Evolutionary conservation across 2,113 vertebrate genomes (phyloP), one percentile per base, ranked within the genome.

Genomic region (Phrynosoma platyrhinos): DNA sequence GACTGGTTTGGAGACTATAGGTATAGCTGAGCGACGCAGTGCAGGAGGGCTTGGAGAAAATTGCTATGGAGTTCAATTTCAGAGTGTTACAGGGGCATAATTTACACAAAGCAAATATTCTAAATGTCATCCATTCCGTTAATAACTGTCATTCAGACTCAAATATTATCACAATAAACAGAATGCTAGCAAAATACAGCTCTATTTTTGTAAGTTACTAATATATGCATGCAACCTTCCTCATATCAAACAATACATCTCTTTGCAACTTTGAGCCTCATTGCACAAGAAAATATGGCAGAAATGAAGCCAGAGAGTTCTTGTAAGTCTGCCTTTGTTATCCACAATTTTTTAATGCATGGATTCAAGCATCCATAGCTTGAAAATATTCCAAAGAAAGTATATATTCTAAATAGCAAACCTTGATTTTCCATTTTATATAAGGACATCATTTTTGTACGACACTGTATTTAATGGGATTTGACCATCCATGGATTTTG

Each of bases 11-110:
- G 99, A 99, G 94, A 98, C 98, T 93, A 98, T 96, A 21, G 98
- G 97, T 82, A 97, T 95, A 53, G 95, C 96, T 93, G 98, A 98
- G 90, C 96, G 97, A 90, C 97, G 96, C 87, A 98, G 98, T 88
- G 96, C 97, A 87, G 98, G 98, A 84, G 98, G 98, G 90, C 98
- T 99, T 91, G 98, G 98, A 93, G 98, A 98, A 94, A 99, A 97
- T 95, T 98, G 98, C 98, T 99, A 96, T 82, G 81, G 88, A 80
- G 84, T 96, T 89, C 90, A 95, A 93, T 95, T 93, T 90, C 89
- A 94, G 77, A 97, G 87, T 95, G 84, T 90, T 89, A 94, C 12
- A 82, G 64, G 58, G 58, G 90, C 16, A n/a, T 82, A 68, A 82
- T 82, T 86, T 83, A 3, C 53, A 13, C 21, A 92, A 92, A 90